Evolutionary conservation across 2,888 invertebrate genomes (phyloP).

Genomic region (Philopedon plagiatum): DNA sequence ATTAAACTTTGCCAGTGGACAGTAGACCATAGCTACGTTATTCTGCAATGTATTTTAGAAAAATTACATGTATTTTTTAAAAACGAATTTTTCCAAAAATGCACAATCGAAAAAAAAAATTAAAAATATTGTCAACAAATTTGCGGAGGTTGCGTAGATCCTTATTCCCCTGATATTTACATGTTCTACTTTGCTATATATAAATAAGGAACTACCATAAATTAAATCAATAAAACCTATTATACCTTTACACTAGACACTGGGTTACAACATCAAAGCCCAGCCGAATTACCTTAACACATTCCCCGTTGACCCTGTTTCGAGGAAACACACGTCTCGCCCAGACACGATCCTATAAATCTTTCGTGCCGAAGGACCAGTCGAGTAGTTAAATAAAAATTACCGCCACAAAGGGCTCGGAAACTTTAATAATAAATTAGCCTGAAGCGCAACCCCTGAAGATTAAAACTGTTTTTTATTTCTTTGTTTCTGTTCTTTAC

Average conservation of each 20-base stretch:
- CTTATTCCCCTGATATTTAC: no score
- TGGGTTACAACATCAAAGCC: background rate
- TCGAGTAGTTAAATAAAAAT: conserved; percentile 36
- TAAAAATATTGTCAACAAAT: no score
- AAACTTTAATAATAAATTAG: conserved; percentile 22
- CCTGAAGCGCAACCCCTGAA: background rate
- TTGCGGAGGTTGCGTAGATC: no score
- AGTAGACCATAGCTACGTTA: no score
- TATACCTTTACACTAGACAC: background rate
- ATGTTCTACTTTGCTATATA: no score
- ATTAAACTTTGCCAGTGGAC: no score
- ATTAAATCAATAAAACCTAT: background rate
- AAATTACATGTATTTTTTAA: no score
- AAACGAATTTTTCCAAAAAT: no score
- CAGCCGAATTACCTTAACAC: conserved; percentile 5
- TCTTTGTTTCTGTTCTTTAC: background rate
- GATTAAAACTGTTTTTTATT: background rate
- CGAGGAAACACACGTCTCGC: conserved; percentile 23
- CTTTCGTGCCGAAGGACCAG: conserved; percentile 21
- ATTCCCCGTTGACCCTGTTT: conserved; percentile 35
- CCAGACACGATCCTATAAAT: conserved; percentile 31
- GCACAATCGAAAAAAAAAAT: no score
- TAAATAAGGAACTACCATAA: background rate
- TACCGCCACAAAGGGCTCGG: conserved; percentile 28
- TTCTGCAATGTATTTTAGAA: no score